These are phyloP conservation scores for Polyommatus icarus DNA, from an alignment of 2,888 invertebrate genomes.

Conservation along the genomic window DNA sequence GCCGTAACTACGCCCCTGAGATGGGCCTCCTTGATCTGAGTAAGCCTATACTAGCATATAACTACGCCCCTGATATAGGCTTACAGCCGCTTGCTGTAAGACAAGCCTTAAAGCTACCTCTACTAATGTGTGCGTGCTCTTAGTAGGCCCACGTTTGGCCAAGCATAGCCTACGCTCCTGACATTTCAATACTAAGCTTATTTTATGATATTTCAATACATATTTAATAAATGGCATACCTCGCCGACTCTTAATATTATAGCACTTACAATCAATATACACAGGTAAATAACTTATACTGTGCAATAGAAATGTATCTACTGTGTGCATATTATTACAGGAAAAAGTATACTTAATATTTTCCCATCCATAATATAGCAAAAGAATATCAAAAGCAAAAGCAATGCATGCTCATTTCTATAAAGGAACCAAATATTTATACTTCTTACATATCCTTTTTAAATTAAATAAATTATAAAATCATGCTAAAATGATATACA, in stretches of 20 bases:
- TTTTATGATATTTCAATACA: no score
- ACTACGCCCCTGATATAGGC: background rate
- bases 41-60: background rate
- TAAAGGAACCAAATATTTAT: constrained; percentile 1
- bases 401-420: constrained; percentile 2
- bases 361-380: background rate
- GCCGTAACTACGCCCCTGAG: constrained; percentile 1
- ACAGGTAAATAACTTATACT: background rate
- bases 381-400: constrained; percentile 13
- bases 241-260: no score
- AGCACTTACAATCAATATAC: no score
- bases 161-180: no score
- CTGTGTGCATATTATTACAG: background rate
- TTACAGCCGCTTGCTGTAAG: background rate
- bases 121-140: background rate
- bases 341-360: background rate
- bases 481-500: background rate
- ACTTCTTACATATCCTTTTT: background rate
- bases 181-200: no score
- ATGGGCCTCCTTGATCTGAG: background rate
- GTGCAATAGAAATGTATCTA: background rate
- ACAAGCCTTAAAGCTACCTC: background rate
- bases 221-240: no score
- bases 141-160: no score
- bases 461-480: background rate